phyloP scores from a whole-genome alignment of 2,113 vertebrate species.

The Alces alces region DNA sequence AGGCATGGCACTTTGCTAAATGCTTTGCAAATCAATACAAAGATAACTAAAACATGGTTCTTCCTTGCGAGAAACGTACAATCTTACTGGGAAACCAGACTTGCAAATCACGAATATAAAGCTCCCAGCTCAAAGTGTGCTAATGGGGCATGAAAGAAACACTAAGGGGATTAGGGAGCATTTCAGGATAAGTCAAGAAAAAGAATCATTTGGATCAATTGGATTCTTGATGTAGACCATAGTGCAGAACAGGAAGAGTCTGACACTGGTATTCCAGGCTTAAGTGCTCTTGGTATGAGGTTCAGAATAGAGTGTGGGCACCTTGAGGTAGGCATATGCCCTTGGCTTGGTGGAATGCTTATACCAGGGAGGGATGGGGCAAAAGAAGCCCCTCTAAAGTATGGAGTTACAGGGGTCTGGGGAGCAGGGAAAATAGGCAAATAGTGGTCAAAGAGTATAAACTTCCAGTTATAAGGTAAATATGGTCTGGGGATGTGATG shows the following conservation, averaged over 20 bases:
- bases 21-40: not conserved
- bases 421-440: not conserved
- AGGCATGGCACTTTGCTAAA: not conserved
- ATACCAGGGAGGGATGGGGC: not conserved
- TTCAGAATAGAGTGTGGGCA: not conserved
- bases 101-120: not conserved
- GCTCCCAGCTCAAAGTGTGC: not conserved
- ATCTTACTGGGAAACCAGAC: not conserved
- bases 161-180: not conserved
- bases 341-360: not conserved
- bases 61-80: not conserved
- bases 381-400: not conserved
- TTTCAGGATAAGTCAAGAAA: not conserved
- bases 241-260: not conserved
- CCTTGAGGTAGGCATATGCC: not conserved
- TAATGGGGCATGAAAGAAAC: not conserved
- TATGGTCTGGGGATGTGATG: not conserved
- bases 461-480: not conserved
- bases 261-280: not conserved
- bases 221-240: not conserved
- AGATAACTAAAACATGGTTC: not conserved
- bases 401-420: fast-evolving
- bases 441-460: not conserved
- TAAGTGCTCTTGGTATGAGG: not conserved
- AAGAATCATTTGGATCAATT: too few species aligned